Evolutionary conservation across 2,888 invertebrate genomes (phyloP), one percentile per base, ranked within the genome.

Genomic region (Cerastis rubricosa): DNA sequence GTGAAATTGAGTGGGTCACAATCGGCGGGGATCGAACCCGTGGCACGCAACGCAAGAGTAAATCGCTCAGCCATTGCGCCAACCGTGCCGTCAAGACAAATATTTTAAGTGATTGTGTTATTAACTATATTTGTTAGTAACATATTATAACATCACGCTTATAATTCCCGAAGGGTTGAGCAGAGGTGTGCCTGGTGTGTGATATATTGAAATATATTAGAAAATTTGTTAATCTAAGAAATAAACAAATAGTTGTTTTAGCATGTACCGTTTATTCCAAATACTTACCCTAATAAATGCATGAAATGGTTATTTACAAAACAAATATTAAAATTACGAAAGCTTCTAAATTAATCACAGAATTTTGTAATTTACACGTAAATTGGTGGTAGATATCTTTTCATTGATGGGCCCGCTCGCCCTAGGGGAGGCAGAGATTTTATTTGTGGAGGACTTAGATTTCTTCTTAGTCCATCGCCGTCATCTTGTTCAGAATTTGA

Each of bases 351-450:
- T 80, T 89, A 91, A 95, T 94, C 94, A 95, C 94, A 94, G 90
- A 83, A 81, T 76, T 90, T 90, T 89, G 75, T 78, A 69, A 59
- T 67, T 90, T 93, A 95, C 83, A 94, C 91, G 81, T 94, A 96
- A 74, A 94, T 90, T 45, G 96, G 96, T 61, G 96, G 96, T 73
- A 95, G 86, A 87, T 96, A 96, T 77, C 93, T 94, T 85, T 95
- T 96, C 91, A 94, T 91, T 1, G 96, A 93, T 22, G 96, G 96
- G 7, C 96, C 96, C 11, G 96, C 96, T 76, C 96, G 91, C 7
- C 96, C 96, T 81, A 96, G 88, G 0, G 96, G 96, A 8, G 96
- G 96, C 71, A 95, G 89, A 11, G 90, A 83, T 90, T 93, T 94
- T 22, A 92, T 83, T n/a, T 94, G 91, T 51, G 92, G 91, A 69